phyloP scores from a whole-genome alignment of 2,797 vertebrate genomes.

The Phrynocephalus forsythii region DNA sequence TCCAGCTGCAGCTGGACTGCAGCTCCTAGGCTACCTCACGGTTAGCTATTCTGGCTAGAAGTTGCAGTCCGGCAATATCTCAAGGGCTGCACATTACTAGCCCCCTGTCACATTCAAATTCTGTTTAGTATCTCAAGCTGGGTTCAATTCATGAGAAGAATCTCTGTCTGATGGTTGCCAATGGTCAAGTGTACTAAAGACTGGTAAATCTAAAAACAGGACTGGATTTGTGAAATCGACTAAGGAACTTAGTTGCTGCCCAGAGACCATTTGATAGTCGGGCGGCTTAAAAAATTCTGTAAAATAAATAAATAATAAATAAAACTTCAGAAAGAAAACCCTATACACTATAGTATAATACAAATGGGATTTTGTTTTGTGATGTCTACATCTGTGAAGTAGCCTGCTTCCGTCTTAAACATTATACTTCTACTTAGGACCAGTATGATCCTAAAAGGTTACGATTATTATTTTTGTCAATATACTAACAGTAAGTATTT shows the following conservation, averaged over 20 bases:
- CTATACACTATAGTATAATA: no score
- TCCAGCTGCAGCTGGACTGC: no score
- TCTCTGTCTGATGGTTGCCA: neutral
- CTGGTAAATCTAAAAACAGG: neutral
- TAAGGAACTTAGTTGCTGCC: no score
- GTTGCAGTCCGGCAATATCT: no score
- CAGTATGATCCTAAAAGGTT: neutral
- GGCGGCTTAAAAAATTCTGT: no score
- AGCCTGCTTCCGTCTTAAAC: neutral
- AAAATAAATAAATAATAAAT: no score
- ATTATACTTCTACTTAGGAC: neutral
- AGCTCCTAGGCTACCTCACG: no score
- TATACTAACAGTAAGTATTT: neutral
- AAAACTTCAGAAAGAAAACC: no score
- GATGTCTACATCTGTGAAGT: neutral
- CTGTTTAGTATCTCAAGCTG: constrained; percentile 26
- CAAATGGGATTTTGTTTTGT: neutral
- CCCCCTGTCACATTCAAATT: neutral
- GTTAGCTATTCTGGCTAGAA: no score
- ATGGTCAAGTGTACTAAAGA: neutral
- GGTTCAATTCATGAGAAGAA: neutral
- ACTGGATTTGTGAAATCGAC: no score
- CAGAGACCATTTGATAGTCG: no score
- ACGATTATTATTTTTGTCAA: neutral
- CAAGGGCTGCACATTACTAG: no score